Base-by-base conservation (phyloP, 2,888 invertebrate genomes). In the Lissocephala sabroskyi region DNA sequence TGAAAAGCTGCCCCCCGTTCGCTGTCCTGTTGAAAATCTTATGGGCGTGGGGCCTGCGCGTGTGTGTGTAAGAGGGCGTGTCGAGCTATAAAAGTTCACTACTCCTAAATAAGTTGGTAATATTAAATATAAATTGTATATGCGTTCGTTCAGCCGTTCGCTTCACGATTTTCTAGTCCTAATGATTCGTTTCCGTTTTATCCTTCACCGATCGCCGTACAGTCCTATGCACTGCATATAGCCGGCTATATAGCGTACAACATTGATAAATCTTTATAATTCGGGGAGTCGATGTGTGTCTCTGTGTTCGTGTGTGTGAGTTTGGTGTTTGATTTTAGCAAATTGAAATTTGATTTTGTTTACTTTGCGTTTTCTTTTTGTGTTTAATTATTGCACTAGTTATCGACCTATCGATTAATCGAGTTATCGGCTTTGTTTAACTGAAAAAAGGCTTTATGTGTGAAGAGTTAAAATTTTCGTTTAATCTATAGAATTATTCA, bases 21-120 rank as follows among this genome's bases (percentile, higher is more conserved):
- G 35, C 35, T 35, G 35, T 35, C 6, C 35, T 19, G n/a, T 32
- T 16, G 33, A 40, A 48, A 47, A 40, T 46, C 4, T n/a, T 28
- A 33, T 32, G 47, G 41, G 35, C 3, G 42, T 41, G 10, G 48
- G 17, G 16, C 47, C 23, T 36, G n/a, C 17, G 17, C 36, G 17
- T 17, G 28, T 30, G 37, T 19, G 36, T 35, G 33, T 11, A 30
- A 18, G 17, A 11, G 28, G 14, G 18, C 33, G 33, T 43, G 19
- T 39, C 2, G 36, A 18, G 9, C 11, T 45, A 5, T 3, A 23
- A 23, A 23, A 23, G 3, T 23, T 23, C 23, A 23, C 4, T 23
- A n/a, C n/a, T n/a, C n/a, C n/a, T n/a, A n/a, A n/a, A n/a, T n/a
- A 32, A 5, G 9, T 32, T 13, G 11, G 13, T 13, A 32, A 32